These are phyloP conservation scores for Protodeltote pygarga DNA, from an alignment of 2,888 invertebrate genomes.

Conservation along the genomic window DNA sequence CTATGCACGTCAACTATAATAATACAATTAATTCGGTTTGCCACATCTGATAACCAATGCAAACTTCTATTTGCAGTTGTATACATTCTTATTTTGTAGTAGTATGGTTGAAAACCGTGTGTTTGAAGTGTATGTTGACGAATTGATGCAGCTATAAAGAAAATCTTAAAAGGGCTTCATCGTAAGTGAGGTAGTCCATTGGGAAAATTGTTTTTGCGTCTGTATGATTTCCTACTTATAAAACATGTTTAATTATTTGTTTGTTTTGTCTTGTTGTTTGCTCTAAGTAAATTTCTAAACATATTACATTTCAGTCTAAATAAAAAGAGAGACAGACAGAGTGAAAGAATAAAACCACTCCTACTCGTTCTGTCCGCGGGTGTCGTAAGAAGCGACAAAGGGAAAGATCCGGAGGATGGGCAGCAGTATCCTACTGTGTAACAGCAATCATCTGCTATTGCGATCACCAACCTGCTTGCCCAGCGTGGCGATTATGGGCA, in stretches of 20 bases:
- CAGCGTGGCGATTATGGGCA: too few relatives aligned
- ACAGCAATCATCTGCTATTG: too few relatives aligned
- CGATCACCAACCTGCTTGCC: too few relatives aligned
- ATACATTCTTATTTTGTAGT: slow-evolving; percentile 25
- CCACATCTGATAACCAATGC: slow-evolving; percentile 54
- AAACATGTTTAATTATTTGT: slow-evolving; percentile 18
- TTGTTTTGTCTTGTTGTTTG: slow-evolving; percentile 5
- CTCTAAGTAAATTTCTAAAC: too few relatives aligned
- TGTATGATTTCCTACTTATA: slow-evolving; percentile 40
- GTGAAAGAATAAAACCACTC: too few relatives aligned
- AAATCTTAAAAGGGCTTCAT: slow-evolving; percentile 61
- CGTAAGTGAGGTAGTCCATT: slow-evolving; percentile 70
- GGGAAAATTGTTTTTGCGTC: slow-evolving; percentile 59
- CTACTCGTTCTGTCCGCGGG: too few relatives aligned
- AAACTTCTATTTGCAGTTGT: slow-evolving; percentile 40
- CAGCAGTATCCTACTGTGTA: too few relatives aligned
- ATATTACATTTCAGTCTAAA: too few relatives aligned
- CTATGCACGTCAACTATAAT: slow-evolving; percentile 71
- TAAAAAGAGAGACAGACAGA: too few relatives aligned
- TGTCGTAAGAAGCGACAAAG: too few relatives aligned
- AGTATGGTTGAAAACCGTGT: slow-evolving; percentile 26
- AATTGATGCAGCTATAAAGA: slow-evolving; percentile 50
- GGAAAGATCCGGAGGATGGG: too few relatives aligned
- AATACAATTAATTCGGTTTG: slow-evolving; percentile 83
- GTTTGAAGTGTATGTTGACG: not conserved